Evolutionary conservation across 1,140 invertebrate genomes (phyloP).

Genomic region (Melitaea cinxia): DNA sequence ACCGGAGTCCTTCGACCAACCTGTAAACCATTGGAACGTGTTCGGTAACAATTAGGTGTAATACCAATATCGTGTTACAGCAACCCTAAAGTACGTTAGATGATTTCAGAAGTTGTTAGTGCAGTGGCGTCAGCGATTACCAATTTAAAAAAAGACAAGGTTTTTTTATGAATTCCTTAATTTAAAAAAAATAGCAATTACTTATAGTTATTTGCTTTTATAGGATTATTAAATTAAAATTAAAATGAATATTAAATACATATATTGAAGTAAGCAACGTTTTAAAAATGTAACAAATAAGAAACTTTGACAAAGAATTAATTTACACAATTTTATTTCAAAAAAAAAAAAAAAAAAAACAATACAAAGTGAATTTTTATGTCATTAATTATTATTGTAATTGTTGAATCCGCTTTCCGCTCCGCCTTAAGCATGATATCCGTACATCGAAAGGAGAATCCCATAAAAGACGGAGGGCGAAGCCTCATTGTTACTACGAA

Average conservation of each 20-base stretch:
- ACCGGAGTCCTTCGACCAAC: constrained; percentile 18
- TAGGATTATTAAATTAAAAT: too few relatives aligned
- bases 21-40: constrained; percentile 4
- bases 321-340: too few relatives aligned
- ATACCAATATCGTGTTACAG: constrained; percentile 64
- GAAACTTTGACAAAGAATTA: too few relatives aligned
- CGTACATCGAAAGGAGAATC: constrained; percentile 51
- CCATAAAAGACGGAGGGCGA: constrained; percentile 71
- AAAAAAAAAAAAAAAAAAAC: too few relatives aligned
- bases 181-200: too few relatives aligned
- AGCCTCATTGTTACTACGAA: constrained; percentile 74
- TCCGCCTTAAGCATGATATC: background rate
- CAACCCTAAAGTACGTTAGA: constrained; percentile 55
- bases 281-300: too few relatives aligned
- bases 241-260: too few relatives aligned
- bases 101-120: constrained; percentile 1
- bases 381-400: too few relatives aligned
- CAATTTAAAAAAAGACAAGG: background rate
- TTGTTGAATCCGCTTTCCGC: constrained; percentile 6
- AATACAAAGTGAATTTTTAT: too few relatives aligned
- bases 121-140: background rate
- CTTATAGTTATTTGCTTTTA: too few relatives aligned
- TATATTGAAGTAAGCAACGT: too few relatives aligned
- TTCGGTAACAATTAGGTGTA: constrained; percentile 61
- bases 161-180: background rate